Evolutionary conservation across 2,888 invertebrate species (phyloP), one percentile per base, ranked within the genome.

Genomic region (Amphipyra berbera): DNA sequence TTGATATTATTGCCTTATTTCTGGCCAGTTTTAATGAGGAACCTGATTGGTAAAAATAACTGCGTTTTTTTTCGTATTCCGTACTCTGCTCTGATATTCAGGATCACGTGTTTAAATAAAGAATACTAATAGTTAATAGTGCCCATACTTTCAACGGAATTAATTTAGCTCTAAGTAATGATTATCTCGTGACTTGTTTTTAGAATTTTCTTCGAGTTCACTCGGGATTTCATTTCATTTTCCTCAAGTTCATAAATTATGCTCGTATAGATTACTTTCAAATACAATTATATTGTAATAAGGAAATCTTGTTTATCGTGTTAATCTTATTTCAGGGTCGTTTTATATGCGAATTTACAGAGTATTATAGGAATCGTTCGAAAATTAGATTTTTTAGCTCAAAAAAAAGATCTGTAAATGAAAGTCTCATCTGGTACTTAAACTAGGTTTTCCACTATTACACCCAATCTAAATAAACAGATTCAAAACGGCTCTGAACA

Each of bases 1-100:
- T n/a, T 21, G 2, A 21, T 21, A 21, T 21, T 21, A 55, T 68
- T 45, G 52, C 65, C 73, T 70, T 70, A 67, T 75, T 61, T 54
- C 47, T 27, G 54, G 42, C 3, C 44, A 38, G 42, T 54, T 53
- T 14, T 47, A 62, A 52, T 30, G 44, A n/a, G 1, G 38, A 42
- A 49, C 13, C 12, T 52, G 47, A 58, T 49, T 38, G 15, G 21
- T n/a, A 12, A 13, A 27, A 33, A 35, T 15, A 44, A 13, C 44
- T 46, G 4, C 0, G 6, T 30, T 30, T 21, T 30, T 30, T 21
- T 30, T 30, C 30, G 6, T 7, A 30, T 30, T 30, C 30, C 7
- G 30, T 4, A 30, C 30, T 4, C 6, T 2, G 30, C 30, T 4
- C 49, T 46, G 27, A 14, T 70, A 54, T 50, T 54, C 49, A 6